Conservation (phyloP, 1,140 invertebrate genomes). For the Drosophila suzukii region DNA sequence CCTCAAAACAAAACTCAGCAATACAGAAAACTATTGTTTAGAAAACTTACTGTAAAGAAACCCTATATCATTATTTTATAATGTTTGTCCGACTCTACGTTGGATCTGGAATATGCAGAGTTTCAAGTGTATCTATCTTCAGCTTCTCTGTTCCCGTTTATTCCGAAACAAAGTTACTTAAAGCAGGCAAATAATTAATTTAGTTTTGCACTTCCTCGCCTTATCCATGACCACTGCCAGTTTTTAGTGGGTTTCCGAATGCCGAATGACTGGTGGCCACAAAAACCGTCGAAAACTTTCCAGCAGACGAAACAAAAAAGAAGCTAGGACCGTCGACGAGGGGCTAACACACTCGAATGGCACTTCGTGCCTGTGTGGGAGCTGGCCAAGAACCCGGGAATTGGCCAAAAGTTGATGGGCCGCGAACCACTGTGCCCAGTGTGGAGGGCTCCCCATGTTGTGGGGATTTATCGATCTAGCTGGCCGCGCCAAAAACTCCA, state of each 20-base stretch:
- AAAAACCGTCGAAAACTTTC: slow-evolving; percentile 52
- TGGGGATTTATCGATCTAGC: slow-evolving; percentile 83
- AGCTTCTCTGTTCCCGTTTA: background rate
- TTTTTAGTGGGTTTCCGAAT: slow-evolving; percentile 74
- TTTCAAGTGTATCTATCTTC: background rate
- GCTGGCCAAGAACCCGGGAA: slow-evolving; percentile 21
- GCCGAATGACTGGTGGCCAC: slow-evolving; percentile 52
- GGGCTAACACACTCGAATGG: slow-evolving; percentile 10
- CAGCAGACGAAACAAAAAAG: slow-evolving; percentile 37
- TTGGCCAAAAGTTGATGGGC: slow-evolving; percentile 11
- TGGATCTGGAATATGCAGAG: too few species aligned
- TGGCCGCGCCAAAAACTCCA: slow-evolving; percentile 81
- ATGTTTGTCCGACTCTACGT: too few species aligned
- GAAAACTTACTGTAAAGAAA: too few species aligned
- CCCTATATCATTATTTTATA: too few species aligned
- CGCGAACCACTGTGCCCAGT: slow-evolving; percentile 56
- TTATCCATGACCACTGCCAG: slow-evolving; percentile 25
- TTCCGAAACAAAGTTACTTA: slow-evolving; percentile 7
- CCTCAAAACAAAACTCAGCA: too few species aligned
- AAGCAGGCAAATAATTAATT: slow-evolving; percentile 47
- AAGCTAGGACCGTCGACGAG: slow-evolving; percentile 20
- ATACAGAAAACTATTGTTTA: too few species aligned
- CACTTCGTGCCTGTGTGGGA: slow-evolving; percentile 26
- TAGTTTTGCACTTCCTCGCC: slow-evolving; percentile 32
- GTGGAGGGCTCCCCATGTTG: slow-evolving; percentile 55